Evolutionary conservation across 2,113 vertebrate species (phyloP).

Genomic region (Cryptoleucopteryx plumbea): DNA sequence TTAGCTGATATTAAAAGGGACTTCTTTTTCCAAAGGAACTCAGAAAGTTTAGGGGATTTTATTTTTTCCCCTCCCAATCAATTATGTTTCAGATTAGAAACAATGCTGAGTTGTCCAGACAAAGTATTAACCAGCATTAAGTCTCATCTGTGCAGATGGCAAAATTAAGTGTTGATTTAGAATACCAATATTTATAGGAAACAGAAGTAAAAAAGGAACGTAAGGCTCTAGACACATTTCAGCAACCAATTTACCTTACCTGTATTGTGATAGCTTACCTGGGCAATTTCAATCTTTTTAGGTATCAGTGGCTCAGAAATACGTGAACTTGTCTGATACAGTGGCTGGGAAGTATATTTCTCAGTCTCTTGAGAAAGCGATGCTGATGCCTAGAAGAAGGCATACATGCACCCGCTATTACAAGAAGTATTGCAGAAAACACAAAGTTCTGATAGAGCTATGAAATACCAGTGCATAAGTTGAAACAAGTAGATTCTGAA

Average conservation of each 20-base stretch:
- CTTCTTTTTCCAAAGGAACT: background rate
- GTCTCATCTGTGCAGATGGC: background rate
- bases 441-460: background rate
- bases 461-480: background rate
- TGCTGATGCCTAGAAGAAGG: slow-evolving; percentile 18
- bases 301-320: slow-evolving; percentile 49
- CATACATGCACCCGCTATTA: background rate
- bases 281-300: slow-evolving; percentile 54
- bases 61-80: background rate
- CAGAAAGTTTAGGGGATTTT: background rate
- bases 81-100: background rate
- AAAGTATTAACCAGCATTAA: slow-evolving; percentile 20
- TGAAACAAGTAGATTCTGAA: background rate
- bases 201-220: background rate
- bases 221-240: background rate
- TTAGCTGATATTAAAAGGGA: background rate
- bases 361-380: slow-evolving; percentile 56
- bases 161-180: background rate
- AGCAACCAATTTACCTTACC: background rate
- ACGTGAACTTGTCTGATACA: slow-evolving; percentile 57
- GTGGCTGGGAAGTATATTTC: slow-evolving; percentile 60
- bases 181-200: background rate
- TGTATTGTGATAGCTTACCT: slow-evolving; percentile 14
- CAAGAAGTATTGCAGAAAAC: background rate
- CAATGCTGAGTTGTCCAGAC: background rate